Evolutionary conservation across 2,888 invertebrate species (phyloP).

Genomic region (Andricus quercusramuli): DNA sequence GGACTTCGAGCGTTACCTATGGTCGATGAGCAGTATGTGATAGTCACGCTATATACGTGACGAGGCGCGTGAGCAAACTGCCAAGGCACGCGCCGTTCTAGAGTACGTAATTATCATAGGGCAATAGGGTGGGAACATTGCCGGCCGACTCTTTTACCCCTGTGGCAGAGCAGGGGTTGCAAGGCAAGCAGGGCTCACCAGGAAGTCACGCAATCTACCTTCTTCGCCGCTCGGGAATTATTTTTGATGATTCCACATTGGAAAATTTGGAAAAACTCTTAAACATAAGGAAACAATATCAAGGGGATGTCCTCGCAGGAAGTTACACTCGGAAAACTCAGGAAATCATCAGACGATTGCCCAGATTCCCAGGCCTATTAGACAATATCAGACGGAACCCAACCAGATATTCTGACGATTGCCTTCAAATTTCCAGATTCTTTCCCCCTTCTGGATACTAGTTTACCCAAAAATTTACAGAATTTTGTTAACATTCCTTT

Average conservation of each 20-base stretch:
- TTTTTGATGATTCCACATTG: constrained; percentile 56
- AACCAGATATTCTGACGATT: no score
- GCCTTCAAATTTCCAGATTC: no score
- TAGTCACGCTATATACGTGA: constrained; percentile 60
- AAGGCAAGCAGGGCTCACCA: constrained; percentile 58
- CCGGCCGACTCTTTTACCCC: constrained; percentile 39
- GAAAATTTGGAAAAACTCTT: no score
- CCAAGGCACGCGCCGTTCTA: constrained; percentile 72
- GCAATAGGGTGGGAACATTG: constrained; percentile 52
- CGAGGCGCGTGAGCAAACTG: constrained; percentile 67
- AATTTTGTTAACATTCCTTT: no score
- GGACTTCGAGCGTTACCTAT: constrained; percentile 18
- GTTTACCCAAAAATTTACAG: no score
- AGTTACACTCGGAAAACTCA: no score
- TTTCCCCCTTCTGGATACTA: no score
- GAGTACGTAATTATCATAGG: constrained; percentile 74
- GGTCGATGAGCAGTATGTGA: constrained; percentile 50
- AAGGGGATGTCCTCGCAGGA: no score
- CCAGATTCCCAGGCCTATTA: no score
- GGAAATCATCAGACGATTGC: no score
- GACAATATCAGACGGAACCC: no score
- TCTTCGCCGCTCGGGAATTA: constrained; percentile 55
- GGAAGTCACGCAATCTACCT: constrained; percentile 73
- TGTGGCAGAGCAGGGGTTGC: constrained; percentile 50
- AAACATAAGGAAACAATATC: no score